These are phyloP conservation scores for Drosophila quadrilineata DNA, from an alignment of 1,140 invertebrate genomes.

Conservation along the genomic window DNA sequence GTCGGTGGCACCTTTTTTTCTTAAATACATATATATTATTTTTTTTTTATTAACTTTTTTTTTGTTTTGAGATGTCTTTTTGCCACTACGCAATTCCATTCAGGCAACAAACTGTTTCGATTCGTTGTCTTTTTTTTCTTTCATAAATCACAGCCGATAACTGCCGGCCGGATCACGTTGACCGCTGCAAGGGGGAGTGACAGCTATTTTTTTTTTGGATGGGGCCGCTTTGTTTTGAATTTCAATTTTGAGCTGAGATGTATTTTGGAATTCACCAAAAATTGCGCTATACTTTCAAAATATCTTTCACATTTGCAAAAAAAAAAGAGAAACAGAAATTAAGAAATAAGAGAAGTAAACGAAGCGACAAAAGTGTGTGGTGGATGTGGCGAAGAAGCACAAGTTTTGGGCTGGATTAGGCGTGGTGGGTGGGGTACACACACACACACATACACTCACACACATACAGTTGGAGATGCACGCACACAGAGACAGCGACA, in stretches of 20 bases:
- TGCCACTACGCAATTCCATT: constrained; percentile 50
- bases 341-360: not conserved
- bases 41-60: not conserved
- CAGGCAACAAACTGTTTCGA: constrained; percentile 31
- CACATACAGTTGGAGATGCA: constrained; percentile 10
- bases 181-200: not conserved
- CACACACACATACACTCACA: constrained; percentile 6
- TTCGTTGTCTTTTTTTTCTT: constrained; percentile 20
- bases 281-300: constrained; percentile 37
- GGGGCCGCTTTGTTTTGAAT: constrained; percentile 25
- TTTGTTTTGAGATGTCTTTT: constrained; percentile 4
- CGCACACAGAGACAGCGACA: constrained; percentile 24
- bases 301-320: constrained; percentile 8
- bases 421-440: constrained; percentile 30
- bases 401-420: constrained; percentile 13
- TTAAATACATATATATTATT: too few relatives aligned
- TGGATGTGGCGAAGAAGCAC: not conserved
- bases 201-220: too few relatives aligned
- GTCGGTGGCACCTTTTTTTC: too few relatives aligned
- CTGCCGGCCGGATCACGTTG: constrained; percentile 3
- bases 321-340: not conserved
- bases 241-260: constrained; percentile 17
- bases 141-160: constrained; percentile 62
- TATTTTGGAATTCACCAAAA: constrained; percentile 38
- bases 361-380: too few relatives aligned